Evolutionary conservation across 1,140 invertebrate genomes (phyloP).

Genomic region (Drosophila saltans): DNA sequence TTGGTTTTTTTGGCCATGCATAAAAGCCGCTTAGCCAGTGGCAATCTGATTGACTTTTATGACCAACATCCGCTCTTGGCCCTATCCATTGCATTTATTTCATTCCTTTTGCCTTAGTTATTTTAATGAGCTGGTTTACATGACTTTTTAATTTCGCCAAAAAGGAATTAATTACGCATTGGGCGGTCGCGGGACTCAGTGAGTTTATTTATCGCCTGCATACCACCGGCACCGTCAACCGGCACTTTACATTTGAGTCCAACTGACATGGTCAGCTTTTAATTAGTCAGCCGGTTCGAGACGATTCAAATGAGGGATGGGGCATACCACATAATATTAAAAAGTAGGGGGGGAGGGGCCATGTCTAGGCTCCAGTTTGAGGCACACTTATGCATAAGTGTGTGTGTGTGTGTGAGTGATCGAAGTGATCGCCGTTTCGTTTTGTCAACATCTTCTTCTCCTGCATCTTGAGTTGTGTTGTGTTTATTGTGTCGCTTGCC

Average conservation of each 20-base stretch:
- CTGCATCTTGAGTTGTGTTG: constrained; percentile 39
- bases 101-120: constrained; percentile 60
- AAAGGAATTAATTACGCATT: constrained; percentile 83
- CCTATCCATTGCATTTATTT: constrained; percentile 11
- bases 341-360: not conserved
- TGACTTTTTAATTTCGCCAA: constrained; percentile 83
- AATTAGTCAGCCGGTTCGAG: constrained; percentile 59
- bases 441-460: constrained; percentile 72
- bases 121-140: constrained; percentile 83
- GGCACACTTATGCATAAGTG: constrained; percentile 60
- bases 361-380: constrained; percentile 34
- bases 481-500: constrained; percentile 72
- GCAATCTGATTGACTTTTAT: constrained; percentile 60
- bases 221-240: constrained; percentile 53
- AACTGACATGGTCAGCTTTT: constrained; percentile 80
- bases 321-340: constrained; percentile 5
- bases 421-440: constrained; percentile 36
- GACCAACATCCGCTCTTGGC: constrained; percentile 57
- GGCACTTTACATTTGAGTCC: constrained; percentile 74
- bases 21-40: constrained; percentile 65
- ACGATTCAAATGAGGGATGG: constrained; percentile 26
- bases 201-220: constrained; percentile 72
- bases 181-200: constrained; percentile 71
- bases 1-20: constrained; percentile 43
- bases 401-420: not conserved